phyloP scores from a whole-genome alignment of 2,113 vertebrate species.

The Orthonyx spaldingii region DNA sequence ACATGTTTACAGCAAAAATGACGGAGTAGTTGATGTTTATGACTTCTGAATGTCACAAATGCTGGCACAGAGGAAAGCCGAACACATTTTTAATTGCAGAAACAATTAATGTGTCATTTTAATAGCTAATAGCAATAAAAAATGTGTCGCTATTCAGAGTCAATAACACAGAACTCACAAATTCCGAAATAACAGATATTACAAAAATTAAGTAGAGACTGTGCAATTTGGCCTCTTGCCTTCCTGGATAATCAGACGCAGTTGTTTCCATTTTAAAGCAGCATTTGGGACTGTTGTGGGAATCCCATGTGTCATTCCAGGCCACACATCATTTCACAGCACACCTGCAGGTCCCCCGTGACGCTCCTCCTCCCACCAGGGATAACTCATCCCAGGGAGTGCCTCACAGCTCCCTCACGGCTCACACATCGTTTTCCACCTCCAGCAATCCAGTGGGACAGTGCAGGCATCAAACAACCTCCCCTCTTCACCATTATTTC shows the following conservation, averaged over 20 bases:
- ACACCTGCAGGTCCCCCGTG: not conserved
- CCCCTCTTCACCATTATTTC: not conserved
- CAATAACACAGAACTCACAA: not conserved
- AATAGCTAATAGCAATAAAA: constrained; percentile 47
- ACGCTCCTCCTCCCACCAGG: not conserved
- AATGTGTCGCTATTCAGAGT: not conserved
- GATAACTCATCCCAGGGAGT: not conserved
- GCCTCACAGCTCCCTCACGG: fast-evolving
- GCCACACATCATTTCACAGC: not conserved
- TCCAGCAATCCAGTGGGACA: not conserved
- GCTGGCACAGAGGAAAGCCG: not conserved
- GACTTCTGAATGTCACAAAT: constrained; percentile 52
- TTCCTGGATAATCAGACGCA: not conserved
- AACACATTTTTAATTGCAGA: constrained; percentile 39
- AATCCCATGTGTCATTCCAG: not conserved
- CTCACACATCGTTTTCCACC: not conserved
- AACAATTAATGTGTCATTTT: constrained; percentile 53
- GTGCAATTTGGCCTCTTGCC: not conserved
- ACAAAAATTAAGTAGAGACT: not conserved
- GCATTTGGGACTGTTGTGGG: not conserved
- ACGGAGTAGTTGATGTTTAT: constrained; percentile 41
- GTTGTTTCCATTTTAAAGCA: not conserved
- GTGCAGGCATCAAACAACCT: not conserved
- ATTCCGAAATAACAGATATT: not conserved
- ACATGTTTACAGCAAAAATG: constrained; percentile 30